Percentiles rank a stretch among this genome's conserved stretches.
phyloP scores from a whole-genome alignment of 2,888 invertebrate species.

The Malthinus seriepunctatus region DNA sequence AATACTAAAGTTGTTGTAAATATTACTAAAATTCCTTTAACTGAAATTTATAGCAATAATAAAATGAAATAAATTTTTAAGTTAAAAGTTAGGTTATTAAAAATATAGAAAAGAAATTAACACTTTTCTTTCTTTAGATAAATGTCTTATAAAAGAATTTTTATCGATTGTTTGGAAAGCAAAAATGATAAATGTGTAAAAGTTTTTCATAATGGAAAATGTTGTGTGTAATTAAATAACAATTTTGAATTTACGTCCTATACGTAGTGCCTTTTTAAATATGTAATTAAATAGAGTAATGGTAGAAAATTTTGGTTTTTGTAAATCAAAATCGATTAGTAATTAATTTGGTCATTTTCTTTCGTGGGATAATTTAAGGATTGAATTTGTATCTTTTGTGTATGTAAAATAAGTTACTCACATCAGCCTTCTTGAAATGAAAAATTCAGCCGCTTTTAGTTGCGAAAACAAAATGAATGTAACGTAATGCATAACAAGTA shows the following conservation, averaged over 20 bases:
- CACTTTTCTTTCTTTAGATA: slow-evolving; percentile 34
- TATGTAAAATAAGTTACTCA: slow-evolving; percentile 48
- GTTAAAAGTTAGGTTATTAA: background rate
- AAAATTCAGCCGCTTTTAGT: slow-evolving; percentile 54
- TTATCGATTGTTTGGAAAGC: slow-evolving; percentile 33
- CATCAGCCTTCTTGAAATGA: slow-evolving; percentile 50
- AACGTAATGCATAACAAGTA: slow-evolving; percentile 56
- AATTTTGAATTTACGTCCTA: background rate
- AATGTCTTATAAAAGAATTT: slow-evolving; percentile 26
- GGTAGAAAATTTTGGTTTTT: too few species aligned
- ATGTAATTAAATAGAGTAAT: background rate
- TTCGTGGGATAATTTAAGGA: too few species aligned
- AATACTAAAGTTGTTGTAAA: slow-evolving; percentile 35
- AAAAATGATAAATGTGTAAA: slow-evolving; percentile 38
- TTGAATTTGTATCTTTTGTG: slow-evolving; percentile 33
- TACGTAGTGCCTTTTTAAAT: background rate
- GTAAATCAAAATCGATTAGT: too few species aligned
- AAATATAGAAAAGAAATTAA: slow-evolving; percentile 29
- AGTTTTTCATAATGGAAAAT: slow-evolving; percentile 39
- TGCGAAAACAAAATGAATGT: slow-evolving; percentile 54
- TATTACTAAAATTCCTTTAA: slow-evolving; percentile 34
- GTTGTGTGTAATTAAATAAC: slow-evolving; percentile 25
- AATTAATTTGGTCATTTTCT: too few species aligned
- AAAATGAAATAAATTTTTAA: slow-evolving; percentile 3
- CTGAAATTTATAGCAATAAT: background rate